A percentile compares a stretch with the other conserved stretches of the same genome.
Evolutionary conservation across 2,113 vertebrate genomes (phyloP).

Genomic region (Sterrhoptilus dennistouni): DNA sequence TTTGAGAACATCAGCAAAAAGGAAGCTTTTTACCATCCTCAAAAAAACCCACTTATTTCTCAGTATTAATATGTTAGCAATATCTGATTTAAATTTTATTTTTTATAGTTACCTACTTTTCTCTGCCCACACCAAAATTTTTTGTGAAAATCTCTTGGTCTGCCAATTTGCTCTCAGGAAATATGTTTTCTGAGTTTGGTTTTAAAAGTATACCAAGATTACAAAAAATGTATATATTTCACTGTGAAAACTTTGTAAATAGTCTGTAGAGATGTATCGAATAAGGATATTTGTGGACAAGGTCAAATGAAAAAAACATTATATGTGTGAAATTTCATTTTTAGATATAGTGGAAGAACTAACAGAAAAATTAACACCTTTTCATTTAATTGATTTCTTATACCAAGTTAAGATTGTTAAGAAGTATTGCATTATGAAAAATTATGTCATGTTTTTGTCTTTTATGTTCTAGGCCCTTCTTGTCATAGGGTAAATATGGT

Average conservation of each 20-base stretch:
- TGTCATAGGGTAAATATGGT: conserved; percentile 26
- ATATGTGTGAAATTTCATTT: neutral
- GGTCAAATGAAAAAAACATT: neutral
- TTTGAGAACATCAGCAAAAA: neutral
- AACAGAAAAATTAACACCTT: neutral
- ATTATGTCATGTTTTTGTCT: neutral
- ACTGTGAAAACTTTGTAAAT: neutral
- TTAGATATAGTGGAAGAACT: neutral
- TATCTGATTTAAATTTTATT: neutral
- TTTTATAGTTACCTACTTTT: neutral
- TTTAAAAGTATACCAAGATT: neutral
- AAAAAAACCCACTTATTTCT: neutral
- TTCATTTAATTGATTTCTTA: neutral
- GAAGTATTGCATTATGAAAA: conserved; percentile 26
- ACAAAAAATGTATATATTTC: neutral
- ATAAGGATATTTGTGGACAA: neutral
- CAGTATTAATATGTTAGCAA: neutral
- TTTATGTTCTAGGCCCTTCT: conserved; percentile 54
- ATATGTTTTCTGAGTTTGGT: neutral
- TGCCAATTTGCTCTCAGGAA: neutral
- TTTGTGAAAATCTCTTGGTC: neutral
- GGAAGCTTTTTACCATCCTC: neutral
- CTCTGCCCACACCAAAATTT: neutral
- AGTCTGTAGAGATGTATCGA: neutral
- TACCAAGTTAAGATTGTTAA: neutral